These are phyloP conservation scores for Oreotrochilus melanogaster DNA, from an alignment of 2,113 vertebrate genomes.

Conservation along the genomic window DNA sequence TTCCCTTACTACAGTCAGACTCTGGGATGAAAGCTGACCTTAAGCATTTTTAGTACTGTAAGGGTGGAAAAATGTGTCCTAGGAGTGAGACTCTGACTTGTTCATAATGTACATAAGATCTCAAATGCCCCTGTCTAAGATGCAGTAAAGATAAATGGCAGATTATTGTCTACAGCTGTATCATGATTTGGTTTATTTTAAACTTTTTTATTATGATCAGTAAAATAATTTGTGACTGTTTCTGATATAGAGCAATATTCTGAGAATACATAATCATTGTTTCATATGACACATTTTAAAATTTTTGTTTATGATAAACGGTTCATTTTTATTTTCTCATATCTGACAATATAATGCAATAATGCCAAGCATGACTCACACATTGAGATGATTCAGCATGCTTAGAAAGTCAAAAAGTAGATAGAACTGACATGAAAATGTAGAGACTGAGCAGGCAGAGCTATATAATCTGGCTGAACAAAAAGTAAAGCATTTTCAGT, in stretches of 20 bases:
- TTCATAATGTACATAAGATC: not conserved
- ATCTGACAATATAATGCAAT: constrained; percentile 24
- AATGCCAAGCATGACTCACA: constrained; percentile 2
- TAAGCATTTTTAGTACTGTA: fast-evolving
- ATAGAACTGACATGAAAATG: constrained; percentile 13
- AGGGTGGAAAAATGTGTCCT: not conserved
- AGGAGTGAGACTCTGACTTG: not conserved
- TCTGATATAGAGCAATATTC: not conserved
- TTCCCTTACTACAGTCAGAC: not conserved
- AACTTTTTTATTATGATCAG: not conserved
- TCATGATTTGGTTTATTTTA: not conserved
- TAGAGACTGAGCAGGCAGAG: not conserved
- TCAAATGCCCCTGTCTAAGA: not conserved
- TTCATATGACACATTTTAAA: not conserved
- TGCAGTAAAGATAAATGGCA: not conserved
- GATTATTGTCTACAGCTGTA: not conserved
- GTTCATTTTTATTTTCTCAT: constrained; percentile 23
- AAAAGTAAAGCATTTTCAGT: not conserved
- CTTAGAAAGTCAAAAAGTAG: constrained; percentile 24
- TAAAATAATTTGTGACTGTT: not conserved
- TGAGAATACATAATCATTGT: not conserved
- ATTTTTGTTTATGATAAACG: constrained; percentile 2
- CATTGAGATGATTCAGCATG: constrained; percentile 54
- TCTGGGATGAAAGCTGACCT: not conserved
- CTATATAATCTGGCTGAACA: not conserved